Base-by-base conservation (phyloP, 2,113 vertebrate genomes). In the Saiga tatarica region DNA sequence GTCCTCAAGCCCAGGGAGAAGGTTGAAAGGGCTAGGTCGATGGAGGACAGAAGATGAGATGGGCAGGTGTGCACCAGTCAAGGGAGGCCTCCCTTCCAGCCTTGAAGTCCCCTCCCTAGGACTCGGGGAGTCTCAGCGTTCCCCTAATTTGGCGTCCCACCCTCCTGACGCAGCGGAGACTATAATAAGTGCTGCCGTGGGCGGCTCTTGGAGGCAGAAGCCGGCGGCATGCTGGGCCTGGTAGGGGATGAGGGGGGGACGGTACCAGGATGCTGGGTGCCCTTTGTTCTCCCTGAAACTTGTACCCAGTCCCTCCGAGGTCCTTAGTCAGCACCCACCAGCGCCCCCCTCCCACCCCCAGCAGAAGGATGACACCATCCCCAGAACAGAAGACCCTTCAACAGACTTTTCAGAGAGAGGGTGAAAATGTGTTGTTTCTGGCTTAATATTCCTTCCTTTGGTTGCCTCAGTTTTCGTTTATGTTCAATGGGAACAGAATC, bases 111-210 rank as follows among this genome's bases (percentile, higher is more conserved):
- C 89, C 81, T 97, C 55, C 93, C 89, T 13, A 2, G 90, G 92
- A 94, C 62, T 83, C 59, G 14, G 96, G 96, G 92, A 96, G 91
- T 67, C 97, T 94, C 60, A 60, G 33, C 74, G 19, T 94, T 95
- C 95, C 96, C 96, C 94, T 97, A 94, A 93, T 98, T 94, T 95
- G 95, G 89, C 84, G 28, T 97, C 89, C 97, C 95, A 98, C 96
- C 98, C 96, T 97, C 98, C 89, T 98, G 98, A 98, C 95, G 97
- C 98, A 98, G 89, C 93, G 26, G 8, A 95, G 97, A 97, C 98
- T 98, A 98, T 98, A 98, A 97, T 98, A 98, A 98, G 98, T 92
- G 97, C 95, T 62, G 91, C 47, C 95, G 98, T 98, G 98, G 98
- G 98, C 74, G 98, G 98, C 97, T 97, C 95, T 97, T 85, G 64